phyloP scores from a whole-genome alignment of 2,113 vertebrate genomes.

The Riparia riparia region DNA sequence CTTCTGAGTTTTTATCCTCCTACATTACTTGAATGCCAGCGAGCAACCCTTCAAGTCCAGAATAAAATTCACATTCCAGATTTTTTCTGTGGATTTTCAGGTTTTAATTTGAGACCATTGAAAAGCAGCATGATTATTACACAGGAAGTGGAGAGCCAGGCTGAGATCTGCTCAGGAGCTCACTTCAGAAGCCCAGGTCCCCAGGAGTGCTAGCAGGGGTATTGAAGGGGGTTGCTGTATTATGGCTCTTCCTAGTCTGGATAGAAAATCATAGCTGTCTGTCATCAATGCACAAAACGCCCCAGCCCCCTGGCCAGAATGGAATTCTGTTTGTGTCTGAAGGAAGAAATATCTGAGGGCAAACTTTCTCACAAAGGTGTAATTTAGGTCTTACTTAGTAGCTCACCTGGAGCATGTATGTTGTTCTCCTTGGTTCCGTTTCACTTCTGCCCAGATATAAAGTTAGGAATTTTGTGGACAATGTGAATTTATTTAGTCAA shows the following conservation, averaged over 20 bases:
- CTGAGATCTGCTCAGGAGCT: not conserved
- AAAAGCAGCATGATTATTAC: not conserved
- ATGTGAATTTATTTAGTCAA: not conserved
- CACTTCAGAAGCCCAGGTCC: not conserved
- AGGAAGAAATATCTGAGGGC: not conserved
- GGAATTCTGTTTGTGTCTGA: not conserved
- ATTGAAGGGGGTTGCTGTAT: not conserved
- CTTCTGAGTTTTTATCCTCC: not conserved
- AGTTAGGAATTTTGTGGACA: not conserved
- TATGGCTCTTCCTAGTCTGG: not conserved
- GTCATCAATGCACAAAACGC: not conserved
- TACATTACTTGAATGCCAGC: not conserved
- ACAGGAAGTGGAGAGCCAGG: not conserved
- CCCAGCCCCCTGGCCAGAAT: not conserved
- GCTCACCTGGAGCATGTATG: not conserved
- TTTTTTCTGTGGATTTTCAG: not conserved
- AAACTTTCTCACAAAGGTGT: not conserved
- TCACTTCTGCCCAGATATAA: not conserved
- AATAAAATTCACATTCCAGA: not conserved
- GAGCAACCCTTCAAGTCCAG: not conserved
- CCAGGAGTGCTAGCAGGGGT: not conserved
- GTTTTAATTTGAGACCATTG: not conserved
- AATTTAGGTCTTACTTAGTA: not conserved
- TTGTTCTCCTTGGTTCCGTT: fast-evolving
- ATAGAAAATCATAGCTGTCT: not conserved